phyloP scores from a whole-genome alignment of 2,113 vertebrate genomes.

The Leucopsar rothschildi region DNA sequence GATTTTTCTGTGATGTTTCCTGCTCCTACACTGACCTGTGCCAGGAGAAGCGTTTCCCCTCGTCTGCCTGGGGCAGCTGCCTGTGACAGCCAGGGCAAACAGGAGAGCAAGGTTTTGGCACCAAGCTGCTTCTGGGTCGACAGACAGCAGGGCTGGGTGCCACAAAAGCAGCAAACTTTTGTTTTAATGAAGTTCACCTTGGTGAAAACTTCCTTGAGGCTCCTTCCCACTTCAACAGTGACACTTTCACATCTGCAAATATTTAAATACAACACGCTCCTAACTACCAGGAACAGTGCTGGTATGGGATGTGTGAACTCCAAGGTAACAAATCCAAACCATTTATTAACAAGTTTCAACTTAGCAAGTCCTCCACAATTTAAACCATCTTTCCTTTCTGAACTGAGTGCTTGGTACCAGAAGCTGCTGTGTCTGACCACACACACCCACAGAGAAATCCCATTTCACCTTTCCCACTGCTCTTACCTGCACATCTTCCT shows the following conservation, averaged over 20 bases:
- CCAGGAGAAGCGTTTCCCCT: neutral
- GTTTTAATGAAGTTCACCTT: neutral
- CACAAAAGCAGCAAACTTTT: neutral
- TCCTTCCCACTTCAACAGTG: neutral
- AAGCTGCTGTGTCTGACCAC: neutral
- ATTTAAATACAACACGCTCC: neutral
- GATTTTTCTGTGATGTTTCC: neutral
- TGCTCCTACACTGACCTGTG: neutral
- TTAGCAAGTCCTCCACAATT: neutral
- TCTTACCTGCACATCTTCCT: neutral
- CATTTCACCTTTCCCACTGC: neutral
- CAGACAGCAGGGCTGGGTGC: neutral
- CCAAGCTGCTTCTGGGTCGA: neutral
- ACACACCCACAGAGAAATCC: neutral
- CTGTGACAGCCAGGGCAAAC: neutral
- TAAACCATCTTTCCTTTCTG: neutral
- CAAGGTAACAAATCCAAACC: neutral
- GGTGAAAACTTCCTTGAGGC: neutral
- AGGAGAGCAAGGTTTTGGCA: neutral
- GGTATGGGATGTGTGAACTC: neutral
- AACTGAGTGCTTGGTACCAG: neutral
- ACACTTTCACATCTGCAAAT: neutral
- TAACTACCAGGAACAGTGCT: neutral
- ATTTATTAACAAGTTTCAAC: neutral
- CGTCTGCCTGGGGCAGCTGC: neutral